A percentile compares a stretch with the other conserved stretches of the same genome.
Conservation (phyloP, 2,888 invertebrate genomes). For the Scaptomyza cyrtandrae region DNA sequence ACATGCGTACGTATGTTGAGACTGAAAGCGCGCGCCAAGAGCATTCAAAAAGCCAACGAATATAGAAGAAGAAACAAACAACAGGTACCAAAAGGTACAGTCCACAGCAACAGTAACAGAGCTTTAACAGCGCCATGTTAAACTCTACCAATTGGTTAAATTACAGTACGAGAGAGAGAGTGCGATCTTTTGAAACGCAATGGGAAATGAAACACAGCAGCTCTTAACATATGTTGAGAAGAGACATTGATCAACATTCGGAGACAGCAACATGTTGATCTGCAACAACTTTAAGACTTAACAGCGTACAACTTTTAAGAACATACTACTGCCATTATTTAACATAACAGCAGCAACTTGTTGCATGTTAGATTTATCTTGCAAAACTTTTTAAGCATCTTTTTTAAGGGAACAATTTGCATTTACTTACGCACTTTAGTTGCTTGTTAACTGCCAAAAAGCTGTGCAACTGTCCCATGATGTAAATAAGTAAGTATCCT, state of each 20-base stretch:
- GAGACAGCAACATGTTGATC: constrained; percentile 4
- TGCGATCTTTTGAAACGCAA: neutral
- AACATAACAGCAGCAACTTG: constrained; percentile 17
- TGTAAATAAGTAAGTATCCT: constrained; percentile 35
- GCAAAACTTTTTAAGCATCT: constrained; percentile 17
- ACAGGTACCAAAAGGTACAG: constrained; percentile 77
- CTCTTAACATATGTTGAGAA: neutral
- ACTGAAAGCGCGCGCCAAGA: constrained; percentile 75
- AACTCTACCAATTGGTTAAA: constrained; percentile 23
- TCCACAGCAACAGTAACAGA: constrained; percentile 43
- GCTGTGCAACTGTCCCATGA: constrained; percentile 21
- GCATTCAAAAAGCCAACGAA: constrained; percentile 68
- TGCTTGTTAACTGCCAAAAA: constrained; percentile 46
- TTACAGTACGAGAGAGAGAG: neutral
- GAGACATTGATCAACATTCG: neutral
- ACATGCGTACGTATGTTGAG: constrained; percentile 16
- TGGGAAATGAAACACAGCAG: constrained; percentile 16
- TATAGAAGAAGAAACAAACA: constrained; percentile 46
- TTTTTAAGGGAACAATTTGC: constrained; percentile 21
- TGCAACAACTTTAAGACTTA: neutral
- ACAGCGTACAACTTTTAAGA: neutral
- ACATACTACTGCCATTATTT: constrained; percentile 12
- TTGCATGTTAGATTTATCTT: constrained; percentile 18
- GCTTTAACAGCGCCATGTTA: constrained; percentile 38
- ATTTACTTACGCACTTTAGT: constrained; percentile 37